Base-by-base conservation (phyloP, 2,888 invertebrate genomes). In the Carpatolechia fugitivella region DNA sequence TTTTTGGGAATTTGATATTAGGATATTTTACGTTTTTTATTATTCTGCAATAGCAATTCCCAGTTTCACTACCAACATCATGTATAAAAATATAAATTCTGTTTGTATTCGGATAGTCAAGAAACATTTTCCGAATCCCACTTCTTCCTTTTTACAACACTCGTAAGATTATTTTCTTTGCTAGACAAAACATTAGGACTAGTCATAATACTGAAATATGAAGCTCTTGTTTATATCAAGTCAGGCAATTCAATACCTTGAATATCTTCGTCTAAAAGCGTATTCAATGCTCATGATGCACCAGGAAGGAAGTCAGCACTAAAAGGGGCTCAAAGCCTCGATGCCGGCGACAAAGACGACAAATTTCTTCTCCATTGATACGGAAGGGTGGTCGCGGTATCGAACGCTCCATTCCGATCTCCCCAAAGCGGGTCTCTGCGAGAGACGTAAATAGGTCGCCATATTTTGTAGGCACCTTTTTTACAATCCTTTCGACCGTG, bases 381-480 rank as follows among this genome's bases (percentile, higher is more conserved):
- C 67, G 70, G 73, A 74, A 73, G 72, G 72, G 62, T 65, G 69
- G 63, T 64, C 66, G 64, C 65, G 61, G 65, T 67, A 72, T 68
- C 65, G 69, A 66, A 64, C 66, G 67, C 61, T 68, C 40, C 18
- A 24, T 11, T 44, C 11, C 4, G 18, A 44, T n/a, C 29, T 44
- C 20, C 29, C 69, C 59, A 67, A 69, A 72, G 73, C 70, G 71
- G 76, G 71, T 74, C 69, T 75, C 81, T 84, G 83, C 67, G 62
- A 52, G 56, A 61, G 82, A 85, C 85, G 68, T 79, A 85, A 82
- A 70, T 84, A 76, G 85, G 86, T 79, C 85, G 73, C 66, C 68
- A 65, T 79, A 72, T 76, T 85, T 85, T 78, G 81, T 75, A 65
- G 69, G 63, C 61, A 68, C 68, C 63, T 63, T 69, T 70, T 68